phyloP scores from a whole-genome alignment of 2,113 vertebrate genomes.

The Typhlomys cinereus region DNA sequence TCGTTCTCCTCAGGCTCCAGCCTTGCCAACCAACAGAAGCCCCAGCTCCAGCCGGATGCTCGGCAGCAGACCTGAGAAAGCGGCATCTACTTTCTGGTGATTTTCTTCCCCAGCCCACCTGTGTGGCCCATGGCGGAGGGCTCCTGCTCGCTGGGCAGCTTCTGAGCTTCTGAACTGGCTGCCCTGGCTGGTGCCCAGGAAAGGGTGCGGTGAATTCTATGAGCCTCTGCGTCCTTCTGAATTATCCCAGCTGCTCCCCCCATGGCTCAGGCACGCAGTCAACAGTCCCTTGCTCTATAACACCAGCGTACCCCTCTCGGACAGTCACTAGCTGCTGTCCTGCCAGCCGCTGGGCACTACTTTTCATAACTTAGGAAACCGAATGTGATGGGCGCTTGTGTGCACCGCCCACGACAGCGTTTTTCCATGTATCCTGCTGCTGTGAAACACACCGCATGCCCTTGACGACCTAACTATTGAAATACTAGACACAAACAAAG shows the following conservation, averaged over 20 bases:
- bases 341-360: not conserved
- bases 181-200: not conserved
- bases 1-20: not conserved
- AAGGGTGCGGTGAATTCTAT: not conserved
- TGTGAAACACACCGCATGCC: too few species aligned
- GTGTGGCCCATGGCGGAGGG: not conserved
- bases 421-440: not conserved
- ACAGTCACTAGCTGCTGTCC: too few species aligned
- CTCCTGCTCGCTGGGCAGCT: not conserved
- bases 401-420: fast-evolving
- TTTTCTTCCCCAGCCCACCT: not conserved
- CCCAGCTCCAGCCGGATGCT: not conserved
- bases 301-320: too few species aligned
- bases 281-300: not conserved
- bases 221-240: not conserved
- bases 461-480: not conserved
- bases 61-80: not conserved
- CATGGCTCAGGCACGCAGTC: not conserved
- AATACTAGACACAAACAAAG: not conserved
- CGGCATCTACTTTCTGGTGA: too few species aligned
- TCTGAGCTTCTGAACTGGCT: not conserved
- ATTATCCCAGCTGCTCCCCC: not conserved
- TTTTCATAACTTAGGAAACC: not conserved
- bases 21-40: not conserved
- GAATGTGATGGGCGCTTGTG: not conserved